Conservation (phyloP, 1,140 invertebrate species). For the Drosophila miranda region DNA sequence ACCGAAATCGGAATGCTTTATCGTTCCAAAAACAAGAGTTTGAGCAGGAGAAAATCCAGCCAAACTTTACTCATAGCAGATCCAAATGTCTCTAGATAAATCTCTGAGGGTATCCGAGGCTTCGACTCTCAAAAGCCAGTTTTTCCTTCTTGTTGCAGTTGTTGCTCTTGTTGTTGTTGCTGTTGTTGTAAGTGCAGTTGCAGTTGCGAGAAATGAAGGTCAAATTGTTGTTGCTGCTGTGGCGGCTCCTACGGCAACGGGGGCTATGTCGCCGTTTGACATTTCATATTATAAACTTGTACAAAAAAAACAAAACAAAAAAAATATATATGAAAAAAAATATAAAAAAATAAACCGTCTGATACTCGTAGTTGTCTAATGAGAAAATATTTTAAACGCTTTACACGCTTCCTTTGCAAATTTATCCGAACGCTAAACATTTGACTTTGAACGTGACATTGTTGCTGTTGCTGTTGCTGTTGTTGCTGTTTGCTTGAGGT, state of each 20-base stretch:
- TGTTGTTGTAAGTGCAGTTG: constrained; percentile 49
- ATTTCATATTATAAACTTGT: constrained; percentile 76
- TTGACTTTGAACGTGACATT: constrained; percentile 81
- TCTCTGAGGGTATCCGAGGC: no score
- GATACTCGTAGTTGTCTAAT: constrained; percentile 69
- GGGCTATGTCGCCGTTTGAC: constrained; percentile 60
- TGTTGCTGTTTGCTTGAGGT: constrained; percentile 4
- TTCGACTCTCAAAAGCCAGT: no score
- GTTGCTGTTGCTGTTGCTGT: constrained; percentile 47
- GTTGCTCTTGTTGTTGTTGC: constrained; percentile 31
- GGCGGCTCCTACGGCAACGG: neutral
- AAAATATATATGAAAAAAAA: constrained; percentile 22
- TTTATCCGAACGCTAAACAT: constrained; percentile 61
- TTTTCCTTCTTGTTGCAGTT: constrained; percentile 19
- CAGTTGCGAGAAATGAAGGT: constrained; percentile 72
- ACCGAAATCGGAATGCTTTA: no score
- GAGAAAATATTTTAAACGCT: constrained; percentile 80
- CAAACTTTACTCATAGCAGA: no score
- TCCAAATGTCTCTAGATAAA: no score
- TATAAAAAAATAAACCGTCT: constrained; percentile 44
- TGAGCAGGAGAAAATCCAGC: no score
- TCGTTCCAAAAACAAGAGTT: no score
- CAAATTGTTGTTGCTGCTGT: constrained; percentile 47
- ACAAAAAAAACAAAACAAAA: constrained; percentile 35
- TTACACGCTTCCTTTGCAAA: constrained; percentile 80